phyloP scores from a whole-genome alignment of 2,113 vertebrate genomes.

The Junco hyemalis region DNA sequence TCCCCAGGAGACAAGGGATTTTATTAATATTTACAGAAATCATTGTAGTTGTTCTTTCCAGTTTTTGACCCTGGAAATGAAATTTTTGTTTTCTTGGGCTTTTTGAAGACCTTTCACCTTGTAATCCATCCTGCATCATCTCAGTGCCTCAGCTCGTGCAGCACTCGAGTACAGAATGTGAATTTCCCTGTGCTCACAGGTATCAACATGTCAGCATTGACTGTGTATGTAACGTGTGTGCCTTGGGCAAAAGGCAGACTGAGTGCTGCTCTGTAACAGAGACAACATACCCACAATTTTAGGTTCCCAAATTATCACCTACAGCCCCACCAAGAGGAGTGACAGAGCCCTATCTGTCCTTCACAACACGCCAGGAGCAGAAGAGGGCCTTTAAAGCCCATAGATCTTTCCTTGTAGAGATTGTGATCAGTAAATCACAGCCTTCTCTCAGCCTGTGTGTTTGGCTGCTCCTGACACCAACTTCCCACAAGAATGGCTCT shows the following conservation, averaged over 20 bases:
- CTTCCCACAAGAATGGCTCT: neutral
- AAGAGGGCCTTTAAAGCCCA: neutral
- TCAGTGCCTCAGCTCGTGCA: neutral
- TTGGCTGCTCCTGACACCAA: neutral
- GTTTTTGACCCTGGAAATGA: neutral
- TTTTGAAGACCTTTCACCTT: neutral
- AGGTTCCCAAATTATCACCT: neutral
- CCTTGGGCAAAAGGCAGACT: conserved; percentile 38
- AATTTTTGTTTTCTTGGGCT: neutral
- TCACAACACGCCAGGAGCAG: neutral
- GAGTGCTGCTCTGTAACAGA: neutral
- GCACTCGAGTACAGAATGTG: neutral
- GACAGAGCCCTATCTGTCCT: neutral
- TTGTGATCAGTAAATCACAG: conserved; percentile 10
- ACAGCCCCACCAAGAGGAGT: neutral
- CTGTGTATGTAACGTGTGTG: neutral
- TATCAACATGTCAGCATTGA: neutral
- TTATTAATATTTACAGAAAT: neutral
- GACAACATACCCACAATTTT: neutral
- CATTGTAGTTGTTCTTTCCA: neutral
- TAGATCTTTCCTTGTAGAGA: neutral
- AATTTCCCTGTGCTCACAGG: conserved; percentile 21
- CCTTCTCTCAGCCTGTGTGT: neutral
- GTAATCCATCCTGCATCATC: neutral
- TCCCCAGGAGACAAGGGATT: neutral